Percentiles rank a stretch among this genome's conserved stretches.
These are phyloP conservation scores for Diplolepis rosae DNA, from an alignment of 2,888 invertebrate genomes.

Conservation along the genomic window DNA sequence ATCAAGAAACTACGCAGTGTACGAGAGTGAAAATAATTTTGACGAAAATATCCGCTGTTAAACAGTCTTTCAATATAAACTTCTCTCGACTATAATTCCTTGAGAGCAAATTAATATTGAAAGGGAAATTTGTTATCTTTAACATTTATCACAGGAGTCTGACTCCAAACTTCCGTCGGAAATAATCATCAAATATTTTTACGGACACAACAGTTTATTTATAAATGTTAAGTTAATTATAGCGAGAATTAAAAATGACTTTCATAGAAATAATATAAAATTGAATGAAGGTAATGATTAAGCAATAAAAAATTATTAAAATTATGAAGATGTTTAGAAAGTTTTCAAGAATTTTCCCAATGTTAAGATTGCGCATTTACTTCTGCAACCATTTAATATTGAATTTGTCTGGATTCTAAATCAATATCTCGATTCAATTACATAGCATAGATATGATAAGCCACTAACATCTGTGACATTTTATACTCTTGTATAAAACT, in stretches of 20 bases:
- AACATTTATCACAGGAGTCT: not conserved
- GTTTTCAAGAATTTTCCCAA: not conserved
- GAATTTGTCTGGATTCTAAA: not conserved
- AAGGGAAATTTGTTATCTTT: no score
- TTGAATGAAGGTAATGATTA: not conserved
- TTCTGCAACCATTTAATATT: not conserved
- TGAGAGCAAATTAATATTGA: not conserved
- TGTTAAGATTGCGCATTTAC: not conserved
- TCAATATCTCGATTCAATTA: not conserved
- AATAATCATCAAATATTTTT: not conserved
- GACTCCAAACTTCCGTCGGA: not conserved
- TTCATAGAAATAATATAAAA: not conserved
- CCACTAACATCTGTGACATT: not conserved
- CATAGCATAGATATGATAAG: not conserved
- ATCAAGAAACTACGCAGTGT: constrained; percentile 46
- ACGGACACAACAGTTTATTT: not conserved
- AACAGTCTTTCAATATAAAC: not conserved
- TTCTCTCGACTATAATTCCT: not conserved
- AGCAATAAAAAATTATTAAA: not conserved
- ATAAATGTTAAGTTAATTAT: not conserved
- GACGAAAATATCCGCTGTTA: constrained; percentile 36
- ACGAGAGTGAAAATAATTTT: constrained; percentile 42
- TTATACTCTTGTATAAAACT: not conserved
- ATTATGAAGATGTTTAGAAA: not conserved
- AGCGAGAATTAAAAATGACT: not conserved